A percentile compares a stretch with the other conserved stretches of the same genome.
Evolutionary conservation across 2,797 vertebrate genomes (phyloP).

Genomic region (Smutsia temminckii): DNA sequence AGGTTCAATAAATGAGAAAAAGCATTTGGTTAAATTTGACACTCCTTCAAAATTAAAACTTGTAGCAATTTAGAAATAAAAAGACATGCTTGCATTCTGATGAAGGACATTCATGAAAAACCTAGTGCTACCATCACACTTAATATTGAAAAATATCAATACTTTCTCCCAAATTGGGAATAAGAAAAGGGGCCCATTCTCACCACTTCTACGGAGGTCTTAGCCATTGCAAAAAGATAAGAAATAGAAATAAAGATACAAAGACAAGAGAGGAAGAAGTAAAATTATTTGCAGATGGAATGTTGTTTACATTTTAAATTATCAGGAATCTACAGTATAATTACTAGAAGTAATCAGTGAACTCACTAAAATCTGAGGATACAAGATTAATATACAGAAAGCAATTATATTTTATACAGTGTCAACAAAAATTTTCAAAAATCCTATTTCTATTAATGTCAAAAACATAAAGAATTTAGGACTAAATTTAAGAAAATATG

Average conservation of each 20-base stretch:
- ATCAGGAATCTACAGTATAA: background rate
- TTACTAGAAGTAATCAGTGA: background rate
- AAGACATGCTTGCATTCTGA: background rate
- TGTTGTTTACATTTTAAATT: background rate
- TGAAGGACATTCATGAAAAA: background rate
- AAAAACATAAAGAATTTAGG: background rate
- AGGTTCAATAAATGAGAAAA: background rate
- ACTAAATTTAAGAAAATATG: background rate
- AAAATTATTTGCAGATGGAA: background rate
- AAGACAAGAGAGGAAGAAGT: background rate
- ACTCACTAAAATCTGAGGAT: background rate
- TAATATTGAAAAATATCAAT: background rate
- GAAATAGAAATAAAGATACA: background rate
- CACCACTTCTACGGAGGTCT: background rate
- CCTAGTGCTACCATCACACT: background rate
- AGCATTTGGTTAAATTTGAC: background rate
- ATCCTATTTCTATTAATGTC: background rate
- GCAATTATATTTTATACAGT: background rate
- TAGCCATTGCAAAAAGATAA: background rate
- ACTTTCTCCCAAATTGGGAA: background rate
- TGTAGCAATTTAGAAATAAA: background rate
- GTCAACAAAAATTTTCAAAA: background rate
- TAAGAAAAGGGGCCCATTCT: background rate
- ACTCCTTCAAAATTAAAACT: slow-evolving; percentile 2
- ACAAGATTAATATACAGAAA: background rate